phyloP scores from a whole-genome alignment of 2,888 invertebrate genomes.

The Hermodice carunculata region DNA sequence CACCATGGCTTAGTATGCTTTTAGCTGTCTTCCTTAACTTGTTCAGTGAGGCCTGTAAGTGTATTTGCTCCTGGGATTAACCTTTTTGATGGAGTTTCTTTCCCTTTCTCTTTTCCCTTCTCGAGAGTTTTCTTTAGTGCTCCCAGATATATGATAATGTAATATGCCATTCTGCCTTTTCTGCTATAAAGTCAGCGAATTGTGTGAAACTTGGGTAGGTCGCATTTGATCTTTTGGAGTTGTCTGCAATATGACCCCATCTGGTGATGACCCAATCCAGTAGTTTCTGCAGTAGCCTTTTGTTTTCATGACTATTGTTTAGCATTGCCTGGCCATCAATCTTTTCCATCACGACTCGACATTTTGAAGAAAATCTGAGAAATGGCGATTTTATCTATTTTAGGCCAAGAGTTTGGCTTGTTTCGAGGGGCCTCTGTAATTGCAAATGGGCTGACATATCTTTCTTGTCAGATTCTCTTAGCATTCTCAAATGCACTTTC shows the following conservation, averaged over 20 bases:
- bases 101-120: not conserved
- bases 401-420: constrained; percentile 37
- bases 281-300: constrained; percentile 35
- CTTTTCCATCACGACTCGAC: constrained; percentile 5
- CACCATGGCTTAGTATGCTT: not conserved
- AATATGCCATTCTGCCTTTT: constrained; percentile 37
- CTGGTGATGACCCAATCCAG: constrained; percentile 29
- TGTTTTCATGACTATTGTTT: constrained; percentile 17
- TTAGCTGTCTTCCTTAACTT: not conserved
- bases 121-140: constrained; percentile 13
- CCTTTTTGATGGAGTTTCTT: too few relatives aligned
- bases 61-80: too few relatives aligned
- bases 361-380: constrained; percentile 21
- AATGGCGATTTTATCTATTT: not conserved
- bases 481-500: constrained; percentile 32
- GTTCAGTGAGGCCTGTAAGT: too few relatives aligned
- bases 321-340: constrained; percentile 1
- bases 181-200: constrained; percentile 27
- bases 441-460: constrained; percentile 34
- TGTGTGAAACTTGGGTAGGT: constrained; percentile 28
- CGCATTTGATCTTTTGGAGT: constrained; percentile 3
- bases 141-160: constrained; percentile 37
- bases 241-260: constrained; percentile 28
- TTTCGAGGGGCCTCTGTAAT: constrained; percentile 32
- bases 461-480: constrained; percentile 23